Evolutionary conservation across 2,797 vertebrate species (phyloP).

Genomic region (Dryobates pubescens): DNA sequence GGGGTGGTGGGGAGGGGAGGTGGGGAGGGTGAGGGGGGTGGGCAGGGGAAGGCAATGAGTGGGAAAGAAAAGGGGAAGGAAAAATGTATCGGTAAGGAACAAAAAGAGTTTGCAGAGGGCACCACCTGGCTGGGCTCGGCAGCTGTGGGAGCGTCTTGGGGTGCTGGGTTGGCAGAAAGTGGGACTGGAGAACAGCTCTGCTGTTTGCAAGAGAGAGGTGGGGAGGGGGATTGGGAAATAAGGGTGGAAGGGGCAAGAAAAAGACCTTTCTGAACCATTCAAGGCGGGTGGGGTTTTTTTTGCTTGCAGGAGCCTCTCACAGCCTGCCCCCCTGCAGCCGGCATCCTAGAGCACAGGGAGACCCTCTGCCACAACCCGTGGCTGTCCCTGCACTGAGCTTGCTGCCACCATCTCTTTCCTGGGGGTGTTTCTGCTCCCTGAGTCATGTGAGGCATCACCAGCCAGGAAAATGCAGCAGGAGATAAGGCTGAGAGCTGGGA

Average conservation of each 20-base stretch:
- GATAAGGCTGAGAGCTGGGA: background rate
- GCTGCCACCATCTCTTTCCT: background rate
- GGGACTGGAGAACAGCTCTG: background rate
- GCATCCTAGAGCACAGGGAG: background rate
- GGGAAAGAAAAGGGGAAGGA: background rate
- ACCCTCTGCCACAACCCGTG: background rate
- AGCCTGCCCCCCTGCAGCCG: background rate
- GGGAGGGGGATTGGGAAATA: background rate
- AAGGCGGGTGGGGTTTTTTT: rapidly evolving
- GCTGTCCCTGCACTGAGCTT: rapidly evolving
- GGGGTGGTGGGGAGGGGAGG: constrained; percentile 1
- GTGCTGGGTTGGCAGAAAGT: background rate
- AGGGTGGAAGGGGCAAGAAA: background rate
- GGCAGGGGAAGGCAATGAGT: constrained; percentile 17
- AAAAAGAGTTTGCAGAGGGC: background rate
- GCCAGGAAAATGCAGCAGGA: background rate
- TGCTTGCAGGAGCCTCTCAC: rapidly evolving
- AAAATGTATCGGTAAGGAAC: background rate
- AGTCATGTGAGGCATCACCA: background rate
- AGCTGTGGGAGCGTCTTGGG: background rate
- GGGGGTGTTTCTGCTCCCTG: background rate
- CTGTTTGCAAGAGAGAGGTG: background rate
- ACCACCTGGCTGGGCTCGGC: background rate
- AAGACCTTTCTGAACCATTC: background rate
- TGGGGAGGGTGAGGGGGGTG: background rate